These are phyloP conservation scores for Drosophila burlai DNA, from an alignment of 1,140 invertebrate genomes.

Conservation along the genomic window DNA sequence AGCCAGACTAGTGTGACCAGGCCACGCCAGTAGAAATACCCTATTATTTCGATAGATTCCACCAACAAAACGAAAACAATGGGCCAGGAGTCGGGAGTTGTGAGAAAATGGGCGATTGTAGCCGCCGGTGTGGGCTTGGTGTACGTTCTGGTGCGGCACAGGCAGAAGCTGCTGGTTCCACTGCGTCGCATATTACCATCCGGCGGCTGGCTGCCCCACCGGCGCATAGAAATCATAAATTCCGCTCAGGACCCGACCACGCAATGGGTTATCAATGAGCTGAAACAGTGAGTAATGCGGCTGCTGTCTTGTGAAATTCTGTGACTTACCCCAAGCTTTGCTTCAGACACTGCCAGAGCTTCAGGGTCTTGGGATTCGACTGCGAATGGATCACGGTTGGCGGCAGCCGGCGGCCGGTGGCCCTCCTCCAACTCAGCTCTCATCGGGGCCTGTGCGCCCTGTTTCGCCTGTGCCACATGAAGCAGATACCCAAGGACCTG, in stretches of 20 bases:
- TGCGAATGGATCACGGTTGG: conserved; percentile 90
- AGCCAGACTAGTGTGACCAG: no score
- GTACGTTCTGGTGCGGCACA: conserved; percentile 58
- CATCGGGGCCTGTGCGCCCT: conserved; percentile 88
- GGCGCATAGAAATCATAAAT: conserved; percentile 61
- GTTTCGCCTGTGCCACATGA: conserved; percentile 87
- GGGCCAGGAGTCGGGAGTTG: conserved; percentile 12
- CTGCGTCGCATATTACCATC: conserved; percentile 18
- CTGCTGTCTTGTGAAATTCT: neutral
- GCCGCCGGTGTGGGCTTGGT: conserved; percentile 62
- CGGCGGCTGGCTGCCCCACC: conserved; percentile 11
- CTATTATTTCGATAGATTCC: no score
- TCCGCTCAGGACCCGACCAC: conserved; percentile 45
- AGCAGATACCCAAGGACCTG: conserved; percentile 87
- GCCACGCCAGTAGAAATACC: no score
- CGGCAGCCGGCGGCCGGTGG: conserved; percentile 86
- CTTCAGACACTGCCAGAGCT: conserved; percentile 68
- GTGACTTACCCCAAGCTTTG: neutral
- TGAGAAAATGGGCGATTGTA: conserved; percentile 46
- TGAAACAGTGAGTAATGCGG: conserved; percentile 43
- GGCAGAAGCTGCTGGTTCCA: conserved; percentile 16
- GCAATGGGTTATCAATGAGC: conserved; percentile 54
- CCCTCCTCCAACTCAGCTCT: conserved; percentile 89
- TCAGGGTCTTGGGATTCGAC: conserved; percentile 88
- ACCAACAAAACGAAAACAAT: conserved; percentile 20